Base-by-base conservation (phyloP, 2,797 vertebrate species). In the Eurystomus glaucurus region DNA sequence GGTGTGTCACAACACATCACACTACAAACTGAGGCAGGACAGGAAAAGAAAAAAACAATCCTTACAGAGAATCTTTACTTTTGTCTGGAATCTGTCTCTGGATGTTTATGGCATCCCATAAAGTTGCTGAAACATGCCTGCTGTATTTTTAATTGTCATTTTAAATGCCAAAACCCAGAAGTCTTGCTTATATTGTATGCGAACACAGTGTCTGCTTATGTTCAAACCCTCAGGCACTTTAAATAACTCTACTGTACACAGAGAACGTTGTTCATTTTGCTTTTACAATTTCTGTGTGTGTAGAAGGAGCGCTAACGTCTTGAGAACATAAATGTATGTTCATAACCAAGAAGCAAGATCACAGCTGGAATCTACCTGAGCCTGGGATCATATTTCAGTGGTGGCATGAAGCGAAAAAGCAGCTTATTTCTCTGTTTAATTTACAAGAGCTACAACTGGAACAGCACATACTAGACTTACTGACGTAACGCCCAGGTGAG, bases 161-260 rank as follows among this genome's bases (percentile, higher is more conserved):
- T 96, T 68, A 97, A 95, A 96, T 93, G 90, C 95, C 97, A 96
- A 91, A 96, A 58, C 82, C 94, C 97, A 97, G 97, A 97, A 98
- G 97, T 95, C 95, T 93, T 91, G 74, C 91, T 95, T 93, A 94
- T 79, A 84, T 90, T 94, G 93, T 96, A 68, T 55, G 77, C 9
- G 88, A 98, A 96, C 91, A 93, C 90, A 55, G 96, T 61, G 85
- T 97, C 97, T 98, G 98, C 96, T 97, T 98, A 95, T 98, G 95
- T 98, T 97, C 97, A 98, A 98, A 96, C 97, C 97, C 97, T 62
- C 91, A 96, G 97, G 98, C 97, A 57, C 95, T 98, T 98, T 96
- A 98, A 98, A 98, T 96, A 98, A 96, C 96, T 98, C 96, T 68
- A 78, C 93, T 93, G 96, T 97, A 98, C 97, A 98, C 96, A 97